Evolutionary conservation across 92 coral and sea anemone species (phyloP), one percentile per base, ranked within the genome.

Genomic region (Bergia puertoricense): DNA sequence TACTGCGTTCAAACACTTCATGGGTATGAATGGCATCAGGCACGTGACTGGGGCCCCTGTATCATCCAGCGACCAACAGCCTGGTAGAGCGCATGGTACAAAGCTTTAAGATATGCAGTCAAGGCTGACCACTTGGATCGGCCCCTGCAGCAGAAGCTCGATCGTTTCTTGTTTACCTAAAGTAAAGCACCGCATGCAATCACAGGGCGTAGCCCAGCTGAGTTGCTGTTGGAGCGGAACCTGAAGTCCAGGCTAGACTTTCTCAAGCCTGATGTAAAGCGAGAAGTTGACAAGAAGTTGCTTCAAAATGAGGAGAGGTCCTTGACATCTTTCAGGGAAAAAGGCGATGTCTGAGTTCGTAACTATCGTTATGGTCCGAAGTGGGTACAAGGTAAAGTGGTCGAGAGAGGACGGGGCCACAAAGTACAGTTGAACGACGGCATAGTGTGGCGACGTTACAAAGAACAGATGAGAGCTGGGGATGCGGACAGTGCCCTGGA

Each of bases 281-380:
- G 82, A 56, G 3, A 80, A 38, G 90, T 91, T 20, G 88, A 88
- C 41, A 62, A 78, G 22, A 86, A 73, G 73, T 81, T 91, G n/a
- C 57, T 90, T 30, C 89, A 43, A 69, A 51, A 74, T 37, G 81
- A 74, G 66, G 39, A 39, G 18, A 88, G 6, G 62, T 8, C 20
- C 5, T 44, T 80, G 38, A 57, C 88, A 43, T 16, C 15, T 81
- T 82, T 89, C 11, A 6, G 54, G 9, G 8, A 48, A 9, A 9
- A 48, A 6, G 54, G 8, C 0, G 54, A 48, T 48, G 51, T 75
- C 18, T 75, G 50, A 50, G 41, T 75, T 8, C 39, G 90, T 20
- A 46, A 74, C 42, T 74, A 74, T 40, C 51, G 79, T n/a, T n/a
- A 7, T 22, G 90, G 92, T 22, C 90, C 85, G 11, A 86, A 90